phyloP scores from a whole-genome alignment of 2,888 invertebrate genomes.

The Drosophila pullipes region DNA sequence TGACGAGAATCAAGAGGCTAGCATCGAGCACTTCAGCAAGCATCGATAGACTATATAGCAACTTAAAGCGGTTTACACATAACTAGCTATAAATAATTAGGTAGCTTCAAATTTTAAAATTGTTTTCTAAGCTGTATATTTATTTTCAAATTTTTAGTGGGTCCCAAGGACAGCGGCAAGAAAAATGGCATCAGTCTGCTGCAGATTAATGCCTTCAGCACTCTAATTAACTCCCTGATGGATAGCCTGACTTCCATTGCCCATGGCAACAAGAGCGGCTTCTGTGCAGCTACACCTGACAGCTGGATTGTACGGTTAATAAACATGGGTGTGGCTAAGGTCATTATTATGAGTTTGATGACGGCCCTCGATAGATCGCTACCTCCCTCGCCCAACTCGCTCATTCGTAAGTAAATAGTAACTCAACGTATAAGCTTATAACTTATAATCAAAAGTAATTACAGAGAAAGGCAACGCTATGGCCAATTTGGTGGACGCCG shows the following conservation, averaged over 20 bases:
- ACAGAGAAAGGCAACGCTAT: conserved; percentile 31
- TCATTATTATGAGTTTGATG: conserved; percentile 60
- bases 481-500: conserved; percentile 33
- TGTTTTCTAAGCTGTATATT: neutral
- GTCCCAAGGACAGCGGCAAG: conserved; percentile 33
- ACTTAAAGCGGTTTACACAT: neutral
- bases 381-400: conserved; percentile 2
- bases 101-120: neutral
- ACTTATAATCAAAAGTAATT: neutral
- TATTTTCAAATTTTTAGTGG: conserved; percentile 45
- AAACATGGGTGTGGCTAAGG: conserved; percentile 60
- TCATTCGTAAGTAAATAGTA: conserved; percentile 29
- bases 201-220: conserved; percentile 63
- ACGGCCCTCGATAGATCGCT: conserved; percentile 56
- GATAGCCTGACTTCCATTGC: conserved; percentile 59
- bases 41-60: neutral
- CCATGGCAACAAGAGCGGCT: conserved; percentile 54
- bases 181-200: conserved; percentile 25
- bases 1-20: neutral
- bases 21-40: neutral
- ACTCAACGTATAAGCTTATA: rapidly evolving
- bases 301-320: conserved; percentile 68
- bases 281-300: conserved; percentile 59
- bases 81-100: too few relatives aligned
- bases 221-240: conserved; percentile 57